Percentiles rank a stretch among this genome's conserved stretches.
phyloP scores from a whole-genome alignment of 1,140 invertebrate genomes.

The Drosophila varians region DNA sequence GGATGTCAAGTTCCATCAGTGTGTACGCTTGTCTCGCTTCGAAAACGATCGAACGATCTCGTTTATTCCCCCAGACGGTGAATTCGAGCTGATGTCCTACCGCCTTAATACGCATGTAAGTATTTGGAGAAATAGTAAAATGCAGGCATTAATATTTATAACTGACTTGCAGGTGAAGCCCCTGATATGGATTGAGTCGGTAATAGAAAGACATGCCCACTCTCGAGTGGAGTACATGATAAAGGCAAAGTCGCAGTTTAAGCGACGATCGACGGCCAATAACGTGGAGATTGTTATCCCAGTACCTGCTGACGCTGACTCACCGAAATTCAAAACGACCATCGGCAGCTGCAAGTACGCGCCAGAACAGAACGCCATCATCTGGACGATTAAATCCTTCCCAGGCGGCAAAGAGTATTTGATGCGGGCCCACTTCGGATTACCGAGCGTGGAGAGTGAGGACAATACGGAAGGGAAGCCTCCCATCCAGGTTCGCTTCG shows the following conservation, averaged over 20 bases:
- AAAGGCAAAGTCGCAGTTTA: conserved; percentile 99
- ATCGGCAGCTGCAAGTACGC: conserved; percentile 99
- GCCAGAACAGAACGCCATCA: conserved; percentile 98
- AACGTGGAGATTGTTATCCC: conserved; percentile 99
- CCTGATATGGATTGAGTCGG: conserved; percentile 99
- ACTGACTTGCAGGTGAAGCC: conserved; percentile 91
- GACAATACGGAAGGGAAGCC: conserved; percentile 96
- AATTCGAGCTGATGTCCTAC: conserved; percentile 99
- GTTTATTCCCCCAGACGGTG: conserved; percentile 99
- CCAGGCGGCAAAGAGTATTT: conserved; percentile 99
- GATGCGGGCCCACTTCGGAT: conserved; percentile 99
- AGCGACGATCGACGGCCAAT: conserved; percentile 98
- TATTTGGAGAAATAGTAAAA: too few relatives aligned
- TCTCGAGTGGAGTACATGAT: conserved; percentile 99
- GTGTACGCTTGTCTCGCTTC: conserved; percentile 98
- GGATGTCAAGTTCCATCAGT: conserved; percentile 99
- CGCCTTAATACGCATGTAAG: conserved; percentile 97
- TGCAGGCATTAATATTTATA: background rate
- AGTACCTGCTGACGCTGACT: conserved; percentile 98
- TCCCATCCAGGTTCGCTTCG: conserved; percentile 99
- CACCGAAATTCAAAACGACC: conserved; percentile 99
- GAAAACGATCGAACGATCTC: conserved; percentile 99
- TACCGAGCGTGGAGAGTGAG: conserved; percentile 98
- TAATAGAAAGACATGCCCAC: conserved; percentile 99
- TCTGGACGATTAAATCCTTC: conserved; percentile 99